phyloP scores from a whole-genome alignment of 2,113 vertebrate species.

The Plecotus auritus region DNA sequence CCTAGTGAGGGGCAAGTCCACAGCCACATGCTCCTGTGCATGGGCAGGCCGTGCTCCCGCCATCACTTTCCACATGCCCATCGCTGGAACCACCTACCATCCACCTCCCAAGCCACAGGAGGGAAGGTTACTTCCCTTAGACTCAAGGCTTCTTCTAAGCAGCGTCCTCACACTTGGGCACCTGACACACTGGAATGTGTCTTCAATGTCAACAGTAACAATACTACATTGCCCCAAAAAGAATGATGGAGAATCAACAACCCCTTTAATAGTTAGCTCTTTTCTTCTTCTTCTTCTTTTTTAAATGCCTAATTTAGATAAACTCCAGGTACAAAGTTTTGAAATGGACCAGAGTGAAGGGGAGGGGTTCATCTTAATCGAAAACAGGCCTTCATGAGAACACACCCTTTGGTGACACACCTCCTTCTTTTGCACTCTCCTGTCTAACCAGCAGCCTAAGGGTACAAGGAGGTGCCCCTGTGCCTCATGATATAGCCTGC shows the following conservation, averaged over 20 bases:
- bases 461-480: rapidly evolving
- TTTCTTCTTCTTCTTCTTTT: too few relatives aligned
- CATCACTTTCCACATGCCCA: neutral
- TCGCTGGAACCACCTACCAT: rapidly evolving
- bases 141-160: neutral
- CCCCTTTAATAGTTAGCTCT: neutral
- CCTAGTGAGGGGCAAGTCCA: neutral
- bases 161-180: neutral
- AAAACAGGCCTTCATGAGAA: neutral
- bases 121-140: neutral
- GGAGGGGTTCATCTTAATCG: neutral
- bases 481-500: neutral
- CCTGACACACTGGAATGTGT: rapidly evolving
- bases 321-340: neutral
- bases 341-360: neutral
- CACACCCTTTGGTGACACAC: neutral
- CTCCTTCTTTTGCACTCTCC: neutral
- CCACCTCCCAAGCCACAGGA: neutral
- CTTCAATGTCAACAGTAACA: neutral
- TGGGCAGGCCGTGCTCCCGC: neutral
- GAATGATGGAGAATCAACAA: neutral
- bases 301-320: neutral
- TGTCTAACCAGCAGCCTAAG: neutral
- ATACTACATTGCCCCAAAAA: neutral
- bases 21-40: rapidly evolving